phyloP scores from a whole-genome alignment of 2,888 invertebrate genomes.

The Keiferia lycopersicella region DNA sequence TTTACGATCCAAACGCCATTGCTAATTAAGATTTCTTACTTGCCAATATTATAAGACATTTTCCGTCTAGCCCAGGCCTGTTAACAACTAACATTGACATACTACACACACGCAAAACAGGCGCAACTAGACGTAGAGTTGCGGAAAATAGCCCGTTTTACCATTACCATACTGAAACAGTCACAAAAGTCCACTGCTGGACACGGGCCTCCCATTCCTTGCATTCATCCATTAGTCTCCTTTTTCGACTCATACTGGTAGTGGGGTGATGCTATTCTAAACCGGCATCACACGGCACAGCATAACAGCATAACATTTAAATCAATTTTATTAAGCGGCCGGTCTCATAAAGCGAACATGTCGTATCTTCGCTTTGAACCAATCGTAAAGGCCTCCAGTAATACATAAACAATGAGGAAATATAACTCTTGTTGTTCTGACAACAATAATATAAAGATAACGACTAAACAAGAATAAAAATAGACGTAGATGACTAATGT shows the following conservation, averaged over 20 bases:
- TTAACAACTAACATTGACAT: too few relatives aligned
- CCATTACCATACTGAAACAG: too few relatives aligned
- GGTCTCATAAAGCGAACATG: slow-evolving; percentile 19
- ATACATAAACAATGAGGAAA: slow-evolving; percentile 16
- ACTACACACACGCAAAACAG: too few relatives aligned
- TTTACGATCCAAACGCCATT: slow-evolving; percentile 61
- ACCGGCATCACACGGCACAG: too few relatives aligned
- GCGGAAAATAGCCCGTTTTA: too few relatives aligned
- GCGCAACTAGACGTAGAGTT: too few relatives aligned
- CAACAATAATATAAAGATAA: slow-evolving; percentile 16
- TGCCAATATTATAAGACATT: slow-evolving; percentile 42
- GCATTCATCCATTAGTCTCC: too few relatives aligned
- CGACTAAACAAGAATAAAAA: slow-evolving; percentile 18
- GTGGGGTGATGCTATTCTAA: too few relatives aligned
- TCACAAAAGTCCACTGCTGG: too few relatives aligned
- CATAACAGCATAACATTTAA: too few relatives aligned
- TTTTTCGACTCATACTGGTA: too few relatives aligned
- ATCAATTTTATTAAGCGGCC: slow-evolving; percentile 22
- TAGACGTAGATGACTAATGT: slow-evolving; percentile 24
- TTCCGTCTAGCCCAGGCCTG: neutral
- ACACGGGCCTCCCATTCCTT: too few relatives aligned
- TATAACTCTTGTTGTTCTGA: neutral
- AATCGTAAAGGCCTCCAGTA: slow-evolving; percentile 15
- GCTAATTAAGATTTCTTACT: slow-evolving; percentile 58
- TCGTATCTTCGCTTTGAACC: slow-evolving; percentile 22